Evolutionary conservation across 2,113 vertebrate genomes (phyloP).

Genomic region (Phocoena phocoena): DNA sequence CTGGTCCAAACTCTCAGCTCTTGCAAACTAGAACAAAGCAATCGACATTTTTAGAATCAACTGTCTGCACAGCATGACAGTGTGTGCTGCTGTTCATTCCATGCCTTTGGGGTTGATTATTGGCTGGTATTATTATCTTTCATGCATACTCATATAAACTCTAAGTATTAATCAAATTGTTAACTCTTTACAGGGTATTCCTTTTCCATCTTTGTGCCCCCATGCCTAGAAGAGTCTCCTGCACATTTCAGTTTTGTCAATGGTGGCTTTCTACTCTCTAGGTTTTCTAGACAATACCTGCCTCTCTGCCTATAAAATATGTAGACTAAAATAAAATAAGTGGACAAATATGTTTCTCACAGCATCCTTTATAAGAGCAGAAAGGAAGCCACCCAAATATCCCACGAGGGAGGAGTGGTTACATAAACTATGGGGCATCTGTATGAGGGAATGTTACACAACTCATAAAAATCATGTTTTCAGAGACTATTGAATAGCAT

Average conservation of each 20-base stretch:
- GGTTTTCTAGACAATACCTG: not conserved
- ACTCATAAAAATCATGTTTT: slow-evolving; percentile 30
- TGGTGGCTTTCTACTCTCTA: not conserved
- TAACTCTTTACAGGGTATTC: not conserved
- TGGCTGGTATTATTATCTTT: not conserved
- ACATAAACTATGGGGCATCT: not conserved
- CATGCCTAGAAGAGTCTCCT: not conserved
- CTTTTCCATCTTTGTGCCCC: not conserved
- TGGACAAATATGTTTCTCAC: not conserved
- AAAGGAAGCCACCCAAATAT: not conserved
- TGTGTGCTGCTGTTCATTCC: not conserved
- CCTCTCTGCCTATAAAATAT: not conserved
- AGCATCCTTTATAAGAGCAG: not conserved
- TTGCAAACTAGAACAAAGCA: not conserved
- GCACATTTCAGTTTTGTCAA: not conserved
- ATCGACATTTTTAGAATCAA: not conserved
- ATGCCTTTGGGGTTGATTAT: not conserved
- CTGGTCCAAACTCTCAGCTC: not conserved
- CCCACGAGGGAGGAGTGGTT: not conserved
- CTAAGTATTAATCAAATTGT: not conserved
- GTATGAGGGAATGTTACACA: not conserved
- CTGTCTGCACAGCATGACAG: not conserved
- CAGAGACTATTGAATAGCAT: not conserved
- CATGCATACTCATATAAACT: not conserved
- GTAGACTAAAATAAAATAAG: not conserved